Base-by-base conservation (phyloP, 1,140 invertebrate genomes). In the Bombus waltoni region DNA sequence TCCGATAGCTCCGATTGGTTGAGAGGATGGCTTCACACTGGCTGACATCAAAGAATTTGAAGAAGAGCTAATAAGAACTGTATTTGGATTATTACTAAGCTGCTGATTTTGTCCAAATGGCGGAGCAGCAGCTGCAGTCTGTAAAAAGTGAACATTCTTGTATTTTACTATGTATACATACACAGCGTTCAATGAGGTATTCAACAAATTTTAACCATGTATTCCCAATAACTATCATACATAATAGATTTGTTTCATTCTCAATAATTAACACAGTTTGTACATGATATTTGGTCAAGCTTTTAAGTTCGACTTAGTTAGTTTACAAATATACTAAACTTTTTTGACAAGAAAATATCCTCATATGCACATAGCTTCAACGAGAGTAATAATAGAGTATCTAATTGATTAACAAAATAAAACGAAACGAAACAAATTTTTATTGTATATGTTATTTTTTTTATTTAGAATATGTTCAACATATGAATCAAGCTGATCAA, bases 21-120 rank as follows among this genome's bases (percentile, higher is more conserved):
- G 97, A 77, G 97, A 96, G 22, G 97, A 97, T 35, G 97, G 97
- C 93, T 98, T 98, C 28, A 98, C 97, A 88, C 97, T 97, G 62
- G 98, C 97, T 1, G 98, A 98, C 98, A 98, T 98, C 72, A 98
- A 96, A 38, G 98, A 98, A 94, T 98, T 98, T 15, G 97, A 97
- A 15, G 97, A 97, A 44, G 98, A 98, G 75, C 98, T 98, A 83
- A 98, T 98, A 85, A 99, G 96, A 80, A 98, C 97, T 44, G 98
- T 98, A 91, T 97, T 98, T 42, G 98, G 98, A 95, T 97, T 98
- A 92, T 96, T 98, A 87, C 97, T 96, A 81, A 98, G 96, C 92
- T 98, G 98, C 76, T 97, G 96, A 88, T 97, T 97, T 93, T 98
- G 97, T 35, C 97, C 97, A 94, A 97, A 97, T 2, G 95, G 97